Evolutionary conservation across 2,797 vertebrate species (phyloP), one percentile per base, ranked within the genome.

Genomic region (Lutjanus argentimaculatus): DNA sequence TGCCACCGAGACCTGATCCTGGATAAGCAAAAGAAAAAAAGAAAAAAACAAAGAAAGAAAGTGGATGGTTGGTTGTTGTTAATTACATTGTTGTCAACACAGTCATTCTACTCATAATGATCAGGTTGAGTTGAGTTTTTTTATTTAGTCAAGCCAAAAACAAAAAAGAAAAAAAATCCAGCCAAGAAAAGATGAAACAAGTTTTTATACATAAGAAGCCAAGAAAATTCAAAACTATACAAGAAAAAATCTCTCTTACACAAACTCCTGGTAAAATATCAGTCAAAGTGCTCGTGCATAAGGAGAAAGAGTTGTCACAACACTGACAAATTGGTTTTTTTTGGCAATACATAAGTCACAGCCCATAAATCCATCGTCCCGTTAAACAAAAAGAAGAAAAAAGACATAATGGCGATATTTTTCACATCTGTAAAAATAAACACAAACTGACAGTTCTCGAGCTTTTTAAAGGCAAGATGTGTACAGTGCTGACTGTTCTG

Each of bases 201-300:
- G 17, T 72, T 70, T 82, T 77, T 58, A 74, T 25, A 88, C 11
- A 30, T 56, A 42, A 77, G 43, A 83, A 76, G 81, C 43, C 7
- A 40, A 73, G 69, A 78, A 87, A 82, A 12, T 25, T 62, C 6
- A 51, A 67, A 79, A 75, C 72, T 80, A 48, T 84, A 48, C 81
- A 73, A 82, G 15, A 71, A 56, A 15, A 48, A 68, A 69, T 61
- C 43, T 81, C 70, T 84, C 85, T 77, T 62, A 72, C 56, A 90
- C 85, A 89, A 71, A 85, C 49, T 74, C 77, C 55, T 73, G 80
- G 83, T 85, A 80, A 85, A 88, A 89, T 84, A 80, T 85, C 80
- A 81, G 63, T 88, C 81, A 93, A 95, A 95, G 95, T 95, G 94
- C 93, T 90, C 58, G 94, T 95, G 95, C 95, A 90, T 93, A 81